Evolutionary conservation across 2,888 invertebrate species (phyloP), one percentile per base, ranked within the genome.

Genomic region (Drosophila hamatofila): DNA sequence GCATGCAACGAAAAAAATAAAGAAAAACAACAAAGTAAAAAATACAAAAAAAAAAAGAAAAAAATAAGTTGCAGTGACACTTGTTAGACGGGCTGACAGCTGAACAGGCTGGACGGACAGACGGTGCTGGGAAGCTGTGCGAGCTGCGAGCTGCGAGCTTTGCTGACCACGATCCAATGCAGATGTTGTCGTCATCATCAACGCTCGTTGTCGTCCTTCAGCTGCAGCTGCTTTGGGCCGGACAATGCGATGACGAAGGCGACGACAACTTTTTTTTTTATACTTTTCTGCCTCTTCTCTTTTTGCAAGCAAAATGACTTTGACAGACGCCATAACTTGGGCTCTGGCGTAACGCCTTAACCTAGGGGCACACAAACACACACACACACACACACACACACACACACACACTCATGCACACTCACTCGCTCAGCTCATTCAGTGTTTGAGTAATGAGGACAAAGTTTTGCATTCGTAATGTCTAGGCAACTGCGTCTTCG

Each of bases 271-370:
- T 86, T 88, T 51, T 21, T 16, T 14, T 49, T 7, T 5, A 23
- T 23, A 6, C 2, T 5, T 5, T n/a, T 9, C 2, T 35, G 4
- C 6, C 9, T 9, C 5, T 49, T 18, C n/a, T 30, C 5, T 33
- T 21, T 30, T 35, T 82, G 76, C 75, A 73, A 73, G 70, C 80
- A 67, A 88, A 85, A 69, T 87, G 86, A 84, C 88, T 89, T 88
- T 86, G 86, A 86, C 90, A 86, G 86, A 86, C 90, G 86, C 86
- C 86, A 86, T 86, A 88, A 89, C 86, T 86, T 86, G 80, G 85
- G 72, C 67, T 79, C 70, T 60, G 72, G 65, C 79, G 85, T 76
- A 88, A 89, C 89, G 83, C 83, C 90, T 89, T 88, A 88, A 89
- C 85, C 85, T 71, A 81, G 78, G 78, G 81, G 81, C 73, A 57